Percentiles rank a stretch among this genome's conserved stretches.
Evolutionary conservation across 2,113 vertebrate genomes (phyloP).

Genomic region (Daphoenositta chrysoptera): DNA sequence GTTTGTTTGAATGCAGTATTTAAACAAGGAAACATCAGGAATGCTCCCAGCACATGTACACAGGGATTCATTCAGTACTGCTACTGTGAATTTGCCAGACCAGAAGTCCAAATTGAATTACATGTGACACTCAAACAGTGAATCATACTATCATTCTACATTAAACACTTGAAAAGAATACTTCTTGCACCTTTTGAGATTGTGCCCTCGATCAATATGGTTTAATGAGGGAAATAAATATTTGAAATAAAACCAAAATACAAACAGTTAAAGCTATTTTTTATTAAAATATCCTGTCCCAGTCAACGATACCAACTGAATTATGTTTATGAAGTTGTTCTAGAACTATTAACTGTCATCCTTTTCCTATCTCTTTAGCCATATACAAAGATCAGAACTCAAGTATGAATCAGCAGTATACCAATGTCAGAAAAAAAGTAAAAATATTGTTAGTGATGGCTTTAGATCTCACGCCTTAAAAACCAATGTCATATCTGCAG

Average conservation of each 20-base stretch:
- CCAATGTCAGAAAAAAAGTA: not conserved
- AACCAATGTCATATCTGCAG: not conserved
- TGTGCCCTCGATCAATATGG: not conserved
- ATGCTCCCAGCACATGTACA: not conserved
- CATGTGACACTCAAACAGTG: not conserved
- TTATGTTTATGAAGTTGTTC: not conserved
- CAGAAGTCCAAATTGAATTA: not conserved
- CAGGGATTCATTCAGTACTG: not conserved
- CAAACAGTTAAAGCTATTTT: not conserved
- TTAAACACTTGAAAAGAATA: not conserved
- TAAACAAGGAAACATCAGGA: not conserved
- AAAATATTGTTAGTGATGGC: not conserved
- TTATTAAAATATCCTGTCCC: not conserved
- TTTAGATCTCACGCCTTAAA: not conserved
- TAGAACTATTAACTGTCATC: not conserved
- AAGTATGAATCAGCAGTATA: not conserved
- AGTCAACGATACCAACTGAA: not conserved
- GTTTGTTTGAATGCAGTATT: not conserved
- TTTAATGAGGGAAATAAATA: not conserved
- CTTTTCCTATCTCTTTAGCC: not conserved
- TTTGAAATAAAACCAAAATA: constrained; percentile 24
- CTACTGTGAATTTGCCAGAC: not conserved
- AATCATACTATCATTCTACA: not conserved
- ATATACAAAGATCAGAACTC: not conserved
- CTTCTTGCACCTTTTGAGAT: not conserved